phyloP scores from a whole-genome alignment of 2,113 vertebrate genomes.

The Calidris pugnax region DNA sequence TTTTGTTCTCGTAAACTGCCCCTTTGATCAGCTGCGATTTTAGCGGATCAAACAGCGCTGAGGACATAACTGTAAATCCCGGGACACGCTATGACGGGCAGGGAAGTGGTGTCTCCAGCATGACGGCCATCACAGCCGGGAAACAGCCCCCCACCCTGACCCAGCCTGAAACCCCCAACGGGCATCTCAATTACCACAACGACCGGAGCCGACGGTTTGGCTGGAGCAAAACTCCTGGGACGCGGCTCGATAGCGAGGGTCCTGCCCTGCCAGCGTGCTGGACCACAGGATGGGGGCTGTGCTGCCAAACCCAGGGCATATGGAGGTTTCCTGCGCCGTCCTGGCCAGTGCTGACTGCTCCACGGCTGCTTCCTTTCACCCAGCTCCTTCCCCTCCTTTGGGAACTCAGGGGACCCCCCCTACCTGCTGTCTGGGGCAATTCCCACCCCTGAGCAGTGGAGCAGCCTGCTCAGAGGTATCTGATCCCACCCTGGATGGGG shows the following conservation, averaged over 20 bases:
- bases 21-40: conserved; percentile 46
- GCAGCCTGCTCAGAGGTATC: background rate
- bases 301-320: background rate
- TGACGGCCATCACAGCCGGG: background rate
- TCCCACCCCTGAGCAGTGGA: background rate
- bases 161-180: background rate
- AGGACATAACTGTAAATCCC: conserved; percentile 12
- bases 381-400: background rate
- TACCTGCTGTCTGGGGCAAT: background rate
- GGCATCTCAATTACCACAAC: background rate
- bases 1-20: conserved; percentile 46
- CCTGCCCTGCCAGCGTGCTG: fast-evolving
- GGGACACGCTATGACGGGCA: background rate
- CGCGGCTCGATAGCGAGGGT: fast-evolving
- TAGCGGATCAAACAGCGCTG: conserved; percentile 20
- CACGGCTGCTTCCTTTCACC: background rate
- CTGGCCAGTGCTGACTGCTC: background rate
- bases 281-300: fast-evolving
- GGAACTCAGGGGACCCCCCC: background rate
- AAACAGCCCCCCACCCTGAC: background rate
- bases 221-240: background rate
- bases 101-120: background rate
- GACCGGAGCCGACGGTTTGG: fast-evolving
- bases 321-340: background rate
- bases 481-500: background rate